Evolutionary conservation across 2,797 vertebrate genomes (phyloP), one percentile per base, ranked within the genome.

Genomic region (Phrynocephalus vlangalii): DNA sequence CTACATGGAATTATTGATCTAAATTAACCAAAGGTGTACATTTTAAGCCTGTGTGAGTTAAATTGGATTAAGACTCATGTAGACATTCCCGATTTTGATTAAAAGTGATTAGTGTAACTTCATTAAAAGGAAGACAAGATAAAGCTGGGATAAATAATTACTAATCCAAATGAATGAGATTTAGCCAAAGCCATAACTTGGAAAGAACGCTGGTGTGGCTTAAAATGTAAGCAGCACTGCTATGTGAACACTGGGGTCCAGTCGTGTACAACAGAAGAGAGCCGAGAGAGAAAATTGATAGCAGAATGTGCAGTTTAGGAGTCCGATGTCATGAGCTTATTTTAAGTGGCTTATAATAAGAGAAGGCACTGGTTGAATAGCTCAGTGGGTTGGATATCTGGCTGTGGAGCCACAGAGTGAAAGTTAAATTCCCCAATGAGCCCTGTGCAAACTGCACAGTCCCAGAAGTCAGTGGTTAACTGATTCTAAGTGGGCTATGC

Each of bases 61-160:
- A 88, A 73, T 79, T 88, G 77, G 82, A 88, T 88, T 88, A 84
- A 79, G 68, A n/a, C 3, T 16, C 44, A 76, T 72, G 82, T 79
- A 80, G 52, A 79, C 70, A 84, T 88, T 84, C 38, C 9, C 72
- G 38, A 80, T 80, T 88, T 84, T 84, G 82, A 88, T 88, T 84
- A 84, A 88, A 88, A 80, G 87, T 67, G 56, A 84, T 88, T 80
- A 80, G 82, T 80, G 76, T 88, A 75, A 80, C 87, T 88, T 88
- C 82, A 84, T 67, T 73, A 84, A 84, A 80, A 88, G 82, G 73
- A 79, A 84, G 68, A 33, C 70, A 73, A 88, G 87, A 52, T 66
- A 84, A 84, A 79, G 52, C 82, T 73, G 56, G 52, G 71, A 79
- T 83, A 83, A 83, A 87, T 72, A 72, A 72, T 84, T 79, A 84